Percentiles rank a stretch among this genome's conserved stretches.
phyloP scores from a whole-genome alignment of 2,888 invertebrate species.

The Limulus polyphemus region DNA sequence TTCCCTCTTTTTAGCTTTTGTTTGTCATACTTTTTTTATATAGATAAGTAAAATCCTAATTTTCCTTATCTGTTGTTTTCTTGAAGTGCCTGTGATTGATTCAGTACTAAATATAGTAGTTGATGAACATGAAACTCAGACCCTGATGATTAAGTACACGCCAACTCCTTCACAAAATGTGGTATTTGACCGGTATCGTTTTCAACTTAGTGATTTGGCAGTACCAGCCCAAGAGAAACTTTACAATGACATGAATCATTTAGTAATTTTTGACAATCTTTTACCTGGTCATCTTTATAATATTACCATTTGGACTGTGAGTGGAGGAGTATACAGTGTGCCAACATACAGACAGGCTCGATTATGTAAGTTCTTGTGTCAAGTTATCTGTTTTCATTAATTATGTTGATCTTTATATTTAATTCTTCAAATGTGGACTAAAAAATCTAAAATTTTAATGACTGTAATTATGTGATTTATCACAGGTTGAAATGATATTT shows the following conservation, averaged over 20 bases:
- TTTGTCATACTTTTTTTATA: too few species aligned
- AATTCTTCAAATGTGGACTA: too few species aligned
- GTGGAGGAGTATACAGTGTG: slow-evolving; percentile 65
- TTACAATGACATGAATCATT: slow-evolving; percentile 29
- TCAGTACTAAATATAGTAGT: slow-evolving; percentile 82
- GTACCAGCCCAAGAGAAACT: slow-evolving; percentile 57
- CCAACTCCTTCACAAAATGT: slow-evolving; percentile 67
- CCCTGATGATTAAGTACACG: slow-evolving; percentile 63
- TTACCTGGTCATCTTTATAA: slow-evolving; percentile 78
- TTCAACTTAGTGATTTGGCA: slow-evolving; percentile 54
- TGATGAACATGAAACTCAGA: slow-evolving; percentile 57
- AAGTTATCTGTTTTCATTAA: too few species aligned
- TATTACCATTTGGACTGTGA: slow-evolving; percentile 84
- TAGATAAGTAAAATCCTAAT: too few species aligned
- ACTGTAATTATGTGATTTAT: too few species aligned
- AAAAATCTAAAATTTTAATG: too few species aligned
- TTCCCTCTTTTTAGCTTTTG: too few species aligned
- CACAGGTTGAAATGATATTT: too few species aligned
- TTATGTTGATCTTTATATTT: too few species aligned
- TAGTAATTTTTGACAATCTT: slow-evolving; percentile 62
- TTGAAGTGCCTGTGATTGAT: slow-evolving; percentile 69
- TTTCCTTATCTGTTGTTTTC: slow-evolving; percentile 5
- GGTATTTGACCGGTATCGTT: slow-evolving; percentile 72
- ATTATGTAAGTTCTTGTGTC: slow-evolving; percentile 47
- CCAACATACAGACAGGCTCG: slow-evolving; percentile 78